Evolutionary conservation across 2,888 invertebrate genomes (phyloP), one percentile per base, ranked within the genome.

Genomic region (Sipunculus nudus): DNA sequence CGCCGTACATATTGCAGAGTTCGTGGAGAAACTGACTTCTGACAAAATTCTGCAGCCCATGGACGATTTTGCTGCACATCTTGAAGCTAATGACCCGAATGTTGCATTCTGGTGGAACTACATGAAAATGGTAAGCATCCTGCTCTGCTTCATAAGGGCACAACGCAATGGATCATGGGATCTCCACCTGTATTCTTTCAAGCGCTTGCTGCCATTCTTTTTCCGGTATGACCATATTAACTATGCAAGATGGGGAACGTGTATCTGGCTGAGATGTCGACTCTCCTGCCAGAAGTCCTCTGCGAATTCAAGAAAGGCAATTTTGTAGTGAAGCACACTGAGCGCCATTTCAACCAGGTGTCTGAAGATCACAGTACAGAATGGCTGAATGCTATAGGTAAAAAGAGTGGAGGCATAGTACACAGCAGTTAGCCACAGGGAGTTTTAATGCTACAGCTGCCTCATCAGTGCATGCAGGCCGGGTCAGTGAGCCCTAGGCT

Each of bases 331-430:
- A 63, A 63, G 28, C 38, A 47, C 10, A 26, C 55, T 3, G 21
- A 46, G 28, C 40, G 55, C 21, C n/a, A n/a, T 5, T 63, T 63
- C 41, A 63, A 48, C 28, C 54, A 63, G 35, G 61, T 63, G 8
- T 40, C 61, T n/a, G 25, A 49, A 19, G 55, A 63, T 32, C 39
- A 60, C 8, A 57, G 54, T 23, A 59, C 57, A 13, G 54, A 59
- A 39, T 55, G 57, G 59, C 43, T 59, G 23, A 58, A 59, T 45
- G 55, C 31, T 10, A 59, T 57, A 26, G 40, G 59, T 8, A 59
- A 59, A 57, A 59, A 57, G 25, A 41, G 45, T 57, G 55, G 55
- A 38, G 54, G 52, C 58, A 10, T 59, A n/a, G 46, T 59, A 6
- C n/a, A n/a, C n/a, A n/a, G n/a, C n/a, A n/a, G n/a, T n/a, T n/a